Base-by-base conservation (phyloP, 2,797 vertebrate species). In the Thripadectes ignobilis region DNA sequence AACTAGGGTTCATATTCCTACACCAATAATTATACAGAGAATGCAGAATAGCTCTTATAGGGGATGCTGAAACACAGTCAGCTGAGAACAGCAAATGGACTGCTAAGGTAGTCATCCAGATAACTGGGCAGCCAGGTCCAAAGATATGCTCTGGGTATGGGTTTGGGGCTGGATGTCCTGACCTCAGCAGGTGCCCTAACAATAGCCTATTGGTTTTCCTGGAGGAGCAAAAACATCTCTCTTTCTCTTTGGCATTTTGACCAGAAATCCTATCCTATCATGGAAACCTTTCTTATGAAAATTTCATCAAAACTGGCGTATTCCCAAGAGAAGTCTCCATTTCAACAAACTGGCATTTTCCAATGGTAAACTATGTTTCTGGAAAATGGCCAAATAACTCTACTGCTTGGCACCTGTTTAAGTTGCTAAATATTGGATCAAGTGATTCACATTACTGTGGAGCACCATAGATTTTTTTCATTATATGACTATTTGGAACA, bases 341-440 rank as follows among this genome's bases (percentile, higher is more conserved):
- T 94, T 93, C 88, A 89, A 49, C 67, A 67, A 89, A 94, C 17
- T 71, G 61, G 67, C 45, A 67, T 95, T 90, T 90, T 83, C 88
- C 74, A 85, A 19, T 36, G 77, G 82, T 79, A 91, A 92, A 81
- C 32, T 41, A 19, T 22, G 34, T 61, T 96, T 92, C 78, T 96
- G 94, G 90, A 92, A 93, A 95, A 91, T 67, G 27, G 34, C 38
- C 84, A 93, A 67, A 66, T 45, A 89, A 52, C 58, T 89, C 68
- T 39, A 73, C 43, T 78, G 55, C 55, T 91, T 89, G 88, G 72
- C 89, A 96, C 68, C 82, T 95, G 80, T 63, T 94, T 72, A 51
- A 55, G 62, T 55, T 94, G 75, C 51, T 96, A 88, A 96, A 94
- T 89, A 86, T 81, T 93, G 74, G 89, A 96, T 89, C 54, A 83